phyloP scores from a whole-genome alignment of 2,888 invertebrate species.

The Hyposoter didymator region DNA sequence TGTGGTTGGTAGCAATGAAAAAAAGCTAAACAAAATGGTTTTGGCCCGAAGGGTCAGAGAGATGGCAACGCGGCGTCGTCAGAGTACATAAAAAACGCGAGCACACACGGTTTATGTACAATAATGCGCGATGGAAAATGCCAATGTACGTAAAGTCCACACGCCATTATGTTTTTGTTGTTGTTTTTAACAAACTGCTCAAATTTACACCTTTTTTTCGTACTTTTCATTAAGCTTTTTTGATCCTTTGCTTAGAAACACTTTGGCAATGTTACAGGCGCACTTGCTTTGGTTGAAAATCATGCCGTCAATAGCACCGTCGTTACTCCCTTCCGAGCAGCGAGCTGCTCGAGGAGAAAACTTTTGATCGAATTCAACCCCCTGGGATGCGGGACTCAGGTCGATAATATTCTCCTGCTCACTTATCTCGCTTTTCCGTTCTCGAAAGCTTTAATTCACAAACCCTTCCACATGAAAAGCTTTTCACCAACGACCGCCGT shows the following conservation, averaged over 20 bases:
- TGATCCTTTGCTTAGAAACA: neutral
- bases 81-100: constrained; percentile 2
- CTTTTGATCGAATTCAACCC: constrained; percentile 19
- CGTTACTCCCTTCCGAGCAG: neutral
- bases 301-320: neutral
- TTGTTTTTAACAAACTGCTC: neutral
- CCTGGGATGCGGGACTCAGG: neutral
- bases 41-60: neutral
- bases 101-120: neutral
- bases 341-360: neutral
- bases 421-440: neutral
- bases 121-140: neutral
- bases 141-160: neutral
- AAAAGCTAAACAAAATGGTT: constrained; percentile 3
- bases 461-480: neutral
- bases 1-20: constrained; percentile 14
- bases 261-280: neutral
- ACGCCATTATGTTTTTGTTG: neutral
- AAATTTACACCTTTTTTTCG: constrained; percentile 6
- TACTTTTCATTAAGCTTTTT: neutral
- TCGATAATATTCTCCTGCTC: constrained; percentile 13
- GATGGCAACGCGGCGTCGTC: neutral
- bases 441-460: constrained; percentile 29
- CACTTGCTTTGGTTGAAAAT: constrained; percentile 16
- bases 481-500: constrained; percentile 4